A percentile compares a stretch with the other conserved stretches of the same genome.
These are phyloP conservation scores for Dipodomys stephensi DNA, from an alignment of 2,113 vertebrate genomes.

Conservation along the genomic window DNA sequence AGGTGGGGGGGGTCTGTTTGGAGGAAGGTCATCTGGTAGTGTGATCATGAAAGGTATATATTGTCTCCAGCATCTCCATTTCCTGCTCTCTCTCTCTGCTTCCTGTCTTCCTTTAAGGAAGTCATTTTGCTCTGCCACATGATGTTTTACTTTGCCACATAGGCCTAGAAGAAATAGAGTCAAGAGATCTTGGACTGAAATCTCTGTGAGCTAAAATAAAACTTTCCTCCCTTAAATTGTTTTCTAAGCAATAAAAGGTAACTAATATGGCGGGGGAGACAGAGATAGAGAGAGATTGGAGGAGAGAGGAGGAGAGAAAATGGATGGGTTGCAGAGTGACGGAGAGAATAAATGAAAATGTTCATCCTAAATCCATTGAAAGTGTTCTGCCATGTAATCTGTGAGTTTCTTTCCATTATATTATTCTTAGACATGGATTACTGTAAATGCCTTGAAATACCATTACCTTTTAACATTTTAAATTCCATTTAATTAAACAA, in stretches of 20 bases:
- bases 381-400: background rate
- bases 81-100: background rate
- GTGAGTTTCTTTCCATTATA: conserved; percentile 30
- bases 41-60: background rate
- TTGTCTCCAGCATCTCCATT: background rate
- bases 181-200: background rate
- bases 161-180: background rate
- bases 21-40: background rate
- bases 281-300: background rate
- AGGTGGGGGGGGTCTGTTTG: background rate
- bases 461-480: background rate
- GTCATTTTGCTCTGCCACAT: background rate
- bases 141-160: background rate
- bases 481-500: conserved; percentile 26
- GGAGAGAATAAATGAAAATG: background rate
- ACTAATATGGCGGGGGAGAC: too few relatives aligned
- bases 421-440: background rate
- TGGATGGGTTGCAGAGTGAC: background rate
- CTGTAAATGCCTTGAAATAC: background rate
- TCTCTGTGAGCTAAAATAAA: background rate
- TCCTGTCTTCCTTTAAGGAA: background rate
- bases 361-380: background rate
- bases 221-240: background rate
- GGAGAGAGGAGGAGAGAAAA: background rate
- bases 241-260: background rate